phyloP scores from a whole-genome alignment of 2,797 vertebrate species.

The Hephaestus fuliginosus region DNA sequence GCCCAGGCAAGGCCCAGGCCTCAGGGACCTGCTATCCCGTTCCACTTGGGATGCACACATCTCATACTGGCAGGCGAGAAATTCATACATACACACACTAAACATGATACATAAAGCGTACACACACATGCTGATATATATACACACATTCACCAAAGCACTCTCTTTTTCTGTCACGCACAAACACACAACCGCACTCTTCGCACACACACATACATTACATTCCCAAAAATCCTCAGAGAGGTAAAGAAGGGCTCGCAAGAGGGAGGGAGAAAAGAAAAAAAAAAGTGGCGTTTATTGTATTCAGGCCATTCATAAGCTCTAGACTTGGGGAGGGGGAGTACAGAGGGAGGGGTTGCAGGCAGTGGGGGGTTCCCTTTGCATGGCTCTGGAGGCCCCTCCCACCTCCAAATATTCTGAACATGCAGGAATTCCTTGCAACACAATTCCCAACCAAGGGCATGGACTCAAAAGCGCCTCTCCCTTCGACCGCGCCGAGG shows the following conservation, averaged over 20 bases:
- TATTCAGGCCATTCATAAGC: constrained; percentile 93
- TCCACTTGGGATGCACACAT: constrained; percentile 84
- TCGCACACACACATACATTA: constrained; percentile 64
- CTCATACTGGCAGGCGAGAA: constrained; percentile 69
- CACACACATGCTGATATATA: constrained; percentile 42
- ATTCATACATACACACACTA: constrained; percentile 60
- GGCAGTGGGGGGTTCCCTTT: constrained; percentile 87
- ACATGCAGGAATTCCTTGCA: constrained; percentile 86
- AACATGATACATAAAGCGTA: constrained; percentile 50
- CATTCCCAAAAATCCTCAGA: constrained; percentile 80
- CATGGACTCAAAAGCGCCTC: constrained; percentile 62
- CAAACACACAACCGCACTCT: constrained; percentile 47
- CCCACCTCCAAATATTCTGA: constrained; percentile 85
- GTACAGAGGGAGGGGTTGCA: constrained; percentile 77
- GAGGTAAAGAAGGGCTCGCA: constrained; percentile 73
- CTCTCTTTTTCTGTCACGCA: constrained; percentile 52
- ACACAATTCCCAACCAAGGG: constrained; percentile 78
- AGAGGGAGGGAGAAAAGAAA: constrained; percentile 86
- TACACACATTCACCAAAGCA: constrained; percentile 52
- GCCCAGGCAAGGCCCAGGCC: constrained; percentile 91
- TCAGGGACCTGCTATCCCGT: constrained; percentile 90
- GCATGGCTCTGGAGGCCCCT: constrained; percentile 81
- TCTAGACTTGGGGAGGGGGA: constrained; percentile 82
- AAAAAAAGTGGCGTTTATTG: constrained; percentile 91
- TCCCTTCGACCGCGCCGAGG: constrained; percentile 46